These are phyloP conservation scores for Drosophila ezoana DNA, from an alignment of 2,888 invertebrate species.

Conservation along the genomic window DNA sequence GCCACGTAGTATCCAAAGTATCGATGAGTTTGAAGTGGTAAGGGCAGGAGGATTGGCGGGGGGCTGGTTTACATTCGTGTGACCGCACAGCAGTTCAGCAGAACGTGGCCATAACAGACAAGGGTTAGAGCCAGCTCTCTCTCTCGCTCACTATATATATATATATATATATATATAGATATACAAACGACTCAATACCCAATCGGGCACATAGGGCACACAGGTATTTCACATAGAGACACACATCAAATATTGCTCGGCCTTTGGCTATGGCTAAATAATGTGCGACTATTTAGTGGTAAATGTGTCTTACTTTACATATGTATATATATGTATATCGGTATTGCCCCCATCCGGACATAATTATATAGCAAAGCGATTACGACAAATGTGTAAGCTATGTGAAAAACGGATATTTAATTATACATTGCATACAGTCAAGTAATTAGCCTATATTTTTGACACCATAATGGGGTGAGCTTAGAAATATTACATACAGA, in stretches of 20 bases:
- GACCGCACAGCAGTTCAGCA: constrained; percentile 73
- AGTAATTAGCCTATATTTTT: constrained; percentile 31
- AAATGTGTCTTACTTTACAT: constrained; percentile 75
- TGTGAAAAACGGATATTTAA: constrained; percentile 35
- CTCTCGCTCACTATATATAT: neutral
- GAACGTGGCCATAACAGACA: constrained; percentile 60
- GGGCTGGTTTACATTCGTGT: constrained; percentile 47
- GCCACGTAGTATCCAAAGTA: constrained; percentile 74
- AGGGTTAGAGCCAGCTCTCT: constrained; percentile 46
- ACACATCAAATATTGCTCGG: constrained; percentile 28
- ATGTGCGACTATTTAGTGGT: constrained; percentile 73
- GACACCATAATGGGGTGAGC: neutral
- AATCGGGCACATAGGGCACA: constrained; percentile 15
- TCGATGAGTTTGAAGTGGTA: constrained; percentile 76
- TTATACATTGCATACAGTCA: constrained; percentile 12
- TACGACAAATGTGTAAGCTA: constrained; percentile 7
- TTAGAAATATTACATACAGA: neutral
- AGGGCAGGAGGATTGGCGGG: neutral
- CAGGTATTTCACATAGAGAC: constrained; percentile 8
- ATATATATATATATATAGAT: constrained; percentile 1
- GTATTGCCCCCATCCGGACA: constrained; percentile 14
- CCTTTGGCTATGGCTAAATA: constrained; percentile 51
- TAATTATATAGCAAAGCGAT: constrained; percentile 47
- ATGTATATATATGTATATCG: constrained; percentile 1
- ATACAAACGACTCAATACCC: constrained; percentile 13